Conservation (phyloP, 2,113 vertebrate genomes). For the Daubentonia madagascariensis region DNA sequence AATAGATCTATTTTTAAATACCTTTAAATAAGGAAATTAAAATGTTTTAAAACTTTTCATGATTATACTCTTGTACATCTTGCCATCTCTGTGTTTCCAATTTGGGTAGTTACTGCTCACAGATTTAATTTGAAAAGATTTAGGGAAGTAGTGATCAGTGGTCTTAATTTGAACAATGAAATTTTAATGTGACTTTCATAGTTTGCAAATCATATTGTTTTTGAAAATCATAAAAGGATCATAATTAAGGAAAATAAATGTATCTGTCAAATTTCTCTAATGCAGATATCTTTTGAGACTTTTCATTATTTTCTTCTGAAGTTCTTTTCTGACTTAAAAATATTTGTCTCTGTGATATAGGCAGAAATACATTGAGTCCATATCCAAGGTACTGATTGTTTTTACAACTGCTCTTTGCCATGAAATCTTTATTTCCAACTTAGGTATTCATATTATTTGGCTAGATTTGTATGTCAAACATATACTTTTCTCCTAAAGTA, state of each 20-base stretch:
- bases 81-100: neutral
- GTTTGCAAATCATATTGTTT: neutral
- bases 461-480: neutral
- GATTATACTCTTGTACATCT: neutral
- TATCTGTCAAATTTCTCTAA: neutral
- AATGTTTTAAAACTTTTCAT: neutral
- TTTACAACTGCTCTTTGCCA: neutral
- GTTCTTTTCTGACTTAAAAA: neutral
- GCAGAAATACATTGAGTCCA: neutral
- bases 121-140: neutral
- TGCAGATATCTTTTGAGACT: neutral
- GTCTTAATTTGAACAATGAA: constrained; percentile 8
- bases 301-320: neutral
- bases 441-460: neutral
- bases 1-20: neutral
- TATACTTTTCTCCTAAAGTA: neutral
- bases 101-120: neutral
- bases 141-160: neutral
- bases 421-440: neutral
- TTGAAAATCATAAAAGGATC: constrained; percentile 23
- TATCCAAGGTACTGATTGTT: neutral
- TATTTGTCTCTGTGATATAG: neutral
- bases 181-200: neutral
- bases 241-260: neutral
- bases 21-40: neutral